Evolutionary conservation across 2,113 vertebrate species (phyloP), one percentile per base, ranked within the genome.

Genomic region (human (Homo sapiens)): DNA sequence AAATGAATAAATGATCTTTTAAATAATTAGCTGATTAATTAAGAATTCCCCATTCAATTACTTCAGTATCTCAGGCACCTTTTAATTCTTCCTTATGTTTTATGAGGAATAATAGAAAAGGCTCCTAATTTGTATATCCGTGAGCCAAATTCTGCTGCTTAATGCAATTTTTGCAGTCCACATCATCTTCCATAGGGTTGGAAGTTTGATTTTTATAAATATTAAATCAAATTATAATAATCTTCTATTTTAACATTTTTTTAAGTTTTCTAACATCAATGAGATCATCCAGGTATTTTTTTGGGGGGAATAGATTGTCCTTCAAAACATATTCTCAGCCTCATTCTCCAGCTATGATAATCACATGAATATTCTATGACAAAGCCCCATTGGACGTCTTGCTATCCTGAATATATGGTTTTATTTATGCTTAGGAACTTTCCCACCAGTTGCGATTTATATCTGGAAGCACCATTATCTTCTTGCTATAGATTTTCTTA

Each of bases 271-370:
- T 23, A 30, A 80, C 1, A 55, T 9, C 27, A 8, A 27, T 16
- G 57, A 23, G 4, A 50, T 86, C 32, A n/a, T 45, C 17, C 38
- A 73, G 8, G 4, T 35, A 8, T 38, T 88, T 78, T 1, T 9
- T 70, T 55, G 12, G 0, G 25, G 0, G 0, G 1, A 75, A 43
- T 35, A 94, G 57, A 5, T 32, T 66, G 16, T 3, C n/a, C 11
- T 70, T 76, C 5, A 76, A 43, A 38, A 70, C 6, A 59, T 61
- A 0, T 38, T 73, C 17, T 82, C 40, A 48, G n/a, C 32, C 30
- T 85, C 12, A 12, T 1, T 30, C 32, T n/a, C 45, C 18, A 75
- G 5, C 6, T 45, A 6, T 18, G 20, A 5, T 64, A 85, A 83
- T 1, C 3, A 6, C 3, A 30, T 38, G 5, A 5, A 61, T 27